Evolutionary conservation across 2,888 invertebrate species (phyloP).

Genomic region (Sialis lutaria): DNA sequence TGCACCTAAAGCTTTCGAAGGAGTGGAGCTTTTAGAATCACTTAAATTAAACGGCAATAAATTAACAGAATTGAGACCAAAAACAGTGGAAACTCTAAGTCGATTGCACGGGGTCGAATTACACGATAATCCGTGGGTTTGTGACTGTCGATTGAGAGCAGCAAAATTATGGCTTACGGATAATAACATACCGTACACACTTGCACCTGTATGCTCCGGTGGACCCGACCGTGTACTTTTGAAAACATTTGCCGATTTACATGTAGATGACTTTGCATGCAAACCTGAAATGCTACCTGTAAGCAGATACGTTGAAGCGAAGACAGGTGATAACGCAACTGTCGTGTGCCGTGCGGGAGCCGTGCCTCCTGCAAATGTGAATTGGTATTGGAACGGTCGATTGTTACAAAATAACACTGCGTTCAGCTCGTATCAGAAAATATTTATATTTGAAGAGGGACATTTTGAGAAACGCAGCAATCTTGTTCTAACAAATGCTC

Average conservation of each 20-base stretch:
- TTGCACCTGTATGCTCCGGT: conserved; percentile 59
- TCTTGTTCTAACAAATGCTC: conserved; percentile 63
- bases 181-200: conserved; percentile 57
- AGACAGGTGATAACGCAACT: conserved; percentile 71
- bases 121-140: conserved; percentile 78
- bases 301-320: conserved; percentile 59
- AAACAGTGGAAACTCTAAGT: conserved; percentile 54
- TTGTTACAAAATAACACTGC: conserved; percentile 58
- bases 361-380: conserved; percentile 60
- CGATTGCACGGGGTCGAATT: conserved; percentile 65
- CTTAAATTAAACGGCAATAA: conserved; percentile 70
- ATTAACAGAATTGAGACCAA: conserved; percentile 50
- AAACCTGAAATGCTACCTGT: conserved; percentile 62
- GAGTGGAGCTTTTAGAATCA: conserved; percentile 55
- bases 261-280: conserved; percentile 72
- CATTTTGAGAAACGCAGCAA: conserved; percentile 58
- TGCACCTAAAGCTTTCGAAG: conserved; percentile 59
- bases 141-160: conserved; percentile 68
- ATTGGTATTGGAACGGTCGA: conserved; percentile 78
- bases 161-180: conserved; percentile 68
- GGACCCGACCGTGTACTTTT: conserved; percentile 52
- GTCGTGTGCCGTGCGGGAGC: conserved; percentile 67
- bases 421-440: conserved; percentile 60
- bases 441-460: conserved; percentile 60
- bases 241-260: conserved; percentile 56